Conservation (phyloP, 2,113 vertebrate genomes). For the Vidua macroura region DNA sequence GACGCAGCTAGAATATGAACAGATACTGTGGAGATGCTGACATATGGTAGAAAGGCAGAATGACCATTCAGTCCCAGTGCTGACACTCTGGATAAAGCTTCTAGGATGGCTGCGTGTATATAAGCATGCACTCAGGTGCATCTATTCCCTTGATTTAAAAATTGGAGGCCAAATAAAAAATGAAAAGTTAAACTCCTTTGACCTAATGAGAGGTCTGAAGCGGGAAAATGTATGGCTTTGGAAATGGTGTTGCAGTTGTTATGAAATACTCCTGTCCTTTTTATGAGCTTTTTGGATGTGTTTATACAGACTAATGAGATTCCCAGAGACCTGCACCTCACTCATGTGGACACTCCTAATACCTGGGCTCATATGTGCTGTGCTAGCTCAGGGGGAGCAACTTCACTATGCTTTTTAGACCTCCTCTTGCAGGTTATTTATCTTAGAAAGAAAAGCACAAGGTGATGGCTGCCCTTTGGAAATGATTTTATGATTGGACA, state of each 20-base stretch:
- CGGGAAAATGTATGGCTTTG: neutral
- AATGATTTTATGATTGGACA: neutral
- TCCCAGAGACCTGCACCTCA: neutral
- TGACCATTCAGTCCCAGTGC: neutral
- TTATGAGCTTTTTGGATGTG: neutral
- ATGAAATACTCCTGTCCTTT: neutral
- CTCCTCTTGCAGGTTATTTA: neutral
- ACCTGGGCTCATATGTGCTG: neutral
- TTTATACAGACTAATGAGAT: neutral
- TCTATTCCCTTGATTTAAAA: neutral
- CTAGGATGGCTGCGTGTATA: neutral
- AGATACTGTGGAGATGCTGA: neutral
- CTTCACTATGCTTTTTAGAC: neutral
- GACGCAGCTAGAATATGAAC: neutral
- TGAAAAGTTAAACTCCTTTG: neutral
- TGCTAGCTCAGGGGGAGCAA: neutral
- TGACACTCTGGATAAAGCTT: neutral
- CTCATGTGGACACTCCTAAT: neutral
- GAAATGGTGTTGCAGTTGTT: neutral
- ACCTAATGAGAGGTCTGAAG: neutral
- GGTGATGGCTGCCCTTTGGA: neutral
- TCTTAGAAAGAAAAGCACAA: neutral
- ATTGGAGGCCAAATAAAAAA: neutral
- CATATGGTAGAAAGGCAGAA: neutral
- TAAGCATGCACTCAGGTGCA: neutral